These are phyloP conservation scores for Drosophila cognata DNA, from an alignment of 2,888 invertebrate species.

Conservation along the genomic window DNA sequence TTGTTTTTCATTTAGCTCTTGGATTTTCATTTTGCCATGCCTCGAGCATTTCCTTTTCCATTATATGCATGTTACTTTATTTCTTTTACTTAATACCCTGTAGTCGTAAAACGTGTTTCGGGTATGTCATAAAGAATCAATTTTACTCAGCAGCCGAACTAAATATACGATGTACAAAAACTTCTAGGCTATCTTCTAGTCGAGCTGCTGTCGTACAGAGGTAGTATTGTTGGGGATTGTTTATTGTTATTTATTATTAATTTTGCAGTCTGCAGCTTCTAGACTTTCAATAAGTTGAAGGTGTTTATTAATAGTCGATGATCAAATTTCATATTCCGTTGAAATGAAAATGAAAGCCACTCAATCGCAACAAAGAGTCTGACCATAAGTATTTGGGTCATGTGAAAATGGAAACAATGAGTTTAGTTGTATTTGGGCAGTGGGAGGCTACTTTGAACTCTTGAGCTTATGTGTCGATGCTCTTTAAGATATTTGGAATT, in stretches of 20 bases:
- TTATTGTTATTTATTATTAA: slow-evolving; percentile 2
- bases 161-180: not conserved
- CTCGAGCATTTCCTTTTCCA: slow-evolving; percentile 2
- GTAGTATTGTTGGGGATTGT: slow-evolving; percentile 15
- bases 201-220: not conserved
- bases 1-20: slow-evolving; percentile 16
- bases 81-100: slow-evolving; percentile 10
- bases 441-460: not conserved
- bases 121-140: not conserved
- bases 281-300: slow-evolving; percentile 3
- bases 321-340: not conserved
- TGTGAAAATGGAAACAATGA: slow-evolving; percentile 1
- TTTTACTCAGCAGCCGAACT: not conserved
- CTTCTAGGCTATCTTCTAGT: not conserved
- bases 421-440: not conserved
- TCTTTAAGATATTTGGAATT: not conserved
- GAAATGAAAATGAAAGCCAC: not conserved
- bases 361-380: not conserved
- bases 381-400: slow-evolving; percentile 1
- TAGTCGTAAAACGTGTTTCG: not conserved
- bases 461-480: not conserved
- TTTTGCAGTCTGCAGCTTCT: not conserved
- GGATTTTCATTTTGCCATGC: slow-evolving; percentile 13
- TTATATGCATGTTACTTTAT: slow-evolving; percentile 39
- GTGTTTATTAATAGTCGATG: not conserved